Base-by-base conservation (phyloP, 2,113 vertebrate species). In the Chaetorhynchus papuensis region DNA sequence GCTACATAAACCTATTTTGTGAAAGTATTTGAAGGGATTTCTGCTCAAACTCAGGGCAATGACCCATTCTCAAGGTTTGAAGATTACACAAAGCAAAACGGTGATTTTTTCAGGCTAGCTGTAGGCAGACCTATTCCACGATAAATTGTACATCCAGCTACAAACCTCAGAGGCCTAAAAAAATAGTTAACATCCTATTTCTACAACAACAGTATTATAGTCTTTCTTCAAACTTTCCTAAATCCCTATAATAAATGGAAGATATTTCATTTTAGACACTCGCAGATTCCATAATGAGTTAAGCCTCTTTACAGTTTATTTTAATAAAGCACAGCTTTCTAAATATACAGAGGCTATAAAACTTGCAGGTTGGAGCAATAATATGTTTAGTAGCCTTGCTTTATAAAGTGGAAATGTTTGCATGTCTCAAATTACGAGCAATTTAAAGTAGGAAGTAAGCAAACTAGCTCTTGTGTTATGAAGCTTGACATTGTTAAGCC, bases 391-490 rank as follows among this genome's bases (percentile, higher is more conserved):
- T 97, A 97, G 97, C 93, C 94, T 93, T 94, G 96, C 96, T 98
- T 98, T 98, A 98, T 98, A 98, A 98, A 98, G 97, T 98, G 98
- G 98, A 98, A 98, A 98, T 98, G 97, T 97, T 98, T 97, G 98
- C 97, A 97, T 98, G 98, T 98, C 98, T 98, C 98, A 97, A 97
- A 98, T 98, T 98, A 98, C 84, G 39, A 98, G 98, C 98, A 97
- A 98, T 98, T 98, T 98, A 96, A 97, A 97, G 97, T 97, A 97
- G 98, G 97, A 98, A 98, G 97, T 97, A 95, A 98, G 98, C 95
- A 98, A 98, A 97, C 96, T 94, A 94, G 97, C 91, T 96, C 96
- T 97, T 97, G 98, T 92, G 97, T 98, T 98, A 98, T 98, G 98
- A 97, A 98, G 98, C 98, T 97, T 98, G 97, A 98, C 98, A 98